phyloP scores from a whole-genome alignment of 2,113 vertebrate genomes.

The Pristiophorus japonicus region DNA sequence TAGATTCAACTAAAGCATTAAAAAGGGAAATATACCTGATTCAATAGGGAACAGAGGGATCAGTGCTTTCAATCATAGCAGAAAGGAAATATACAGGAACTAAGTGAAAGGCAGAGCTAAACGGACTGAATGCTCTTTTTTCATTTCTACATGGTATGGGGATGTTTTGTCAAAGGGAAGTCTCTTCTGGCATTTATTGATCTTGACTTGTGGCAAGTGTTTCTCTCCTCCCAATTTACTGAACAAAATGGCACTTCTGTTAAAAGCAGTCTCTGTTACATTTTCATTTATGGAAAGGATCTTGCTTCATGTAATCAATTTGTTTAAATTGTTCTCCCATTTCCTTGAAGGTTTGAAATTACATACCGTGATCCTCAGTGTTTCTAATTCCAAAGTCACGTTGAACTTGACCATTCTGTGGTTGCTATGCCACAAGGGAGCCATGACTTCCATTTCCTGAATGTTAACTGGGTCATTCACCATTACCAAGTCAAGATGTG shows the following conservation, averaged over 20 bases:
- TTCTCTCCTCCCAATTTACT: neutral
- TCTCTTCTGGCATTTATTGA: conserved; percentile 7
- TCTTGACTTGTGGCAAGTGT: neutral
- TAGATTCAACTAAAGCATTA: neutral
- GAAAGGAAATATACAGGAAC: neutral
- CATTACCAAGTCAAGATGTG: neutral
- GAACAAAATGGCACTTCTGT: neutral
- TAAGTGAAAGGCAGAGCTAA: neutral
- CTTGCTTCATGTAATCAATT: neutral
- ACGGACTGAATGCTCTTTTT: neutral
- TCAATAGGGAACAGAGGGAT: neutral
- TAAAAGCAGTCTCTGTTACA: neutral
- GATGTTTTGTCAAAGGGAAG: neutral
- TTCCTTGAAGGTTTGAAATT: neutral
- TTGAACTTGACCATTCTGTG: neutral
- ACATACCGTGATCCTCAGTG: neutral
- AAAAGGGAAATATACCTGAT: neutral
- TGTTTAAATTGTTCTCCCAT: neutral
- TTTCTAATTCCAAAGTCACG: neutral
- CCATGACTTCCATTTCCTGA: neutral
- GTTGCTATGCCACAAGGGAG: neutral
- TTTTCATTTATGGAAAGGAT: neutral
- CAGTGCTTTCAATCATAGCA: neutral
- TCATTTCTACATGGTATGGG: neutral
- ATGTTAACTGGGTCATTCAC: neutral